These are phyloP conservation scores for Colletes gigas DNA, from an alignment of 1,140 invertebrate genomes.

Conservation along the genomic window DNA sequence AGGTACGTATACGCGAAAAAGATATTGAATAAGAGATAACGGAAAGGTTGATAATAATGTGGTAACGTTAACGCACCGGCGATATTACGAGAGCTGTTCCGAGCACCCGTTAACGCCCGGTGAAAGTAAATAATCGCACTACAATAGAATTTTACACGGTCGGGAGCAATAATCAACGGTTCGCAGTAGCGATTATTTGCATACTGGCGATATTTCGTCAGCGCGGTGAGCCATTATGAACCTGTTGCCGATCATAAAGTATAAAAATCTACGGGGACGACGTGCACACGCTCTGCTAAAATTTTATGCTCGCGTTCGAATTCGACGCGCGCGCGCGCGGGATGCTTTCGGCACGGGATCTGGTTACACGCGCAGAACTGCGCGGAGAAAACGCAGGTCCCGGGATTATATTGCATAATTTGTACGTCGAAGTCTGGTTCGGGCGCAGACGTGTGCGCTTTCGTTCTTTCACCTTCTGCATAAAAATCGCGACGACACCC, in stretches of 20 bases:
- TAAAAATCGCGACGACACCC: constrained; percentile 41
- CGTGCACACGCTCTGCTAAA: background rate
- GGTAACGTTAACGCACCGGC: constrained; percentile 28
- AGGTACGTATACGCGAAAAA: constrained; percentile 1
- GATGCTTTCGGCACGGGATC: background rate
- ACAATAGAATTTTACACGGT: background rate
- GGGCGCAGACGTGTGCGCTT: constrained; percentile 3
- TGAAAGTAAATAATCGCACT: constrained; percentile 33
- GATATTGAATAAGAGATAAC: constrained; percentile 57
- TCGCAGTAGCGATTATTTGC: background rate
- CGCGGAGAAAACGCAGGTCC: background rate
- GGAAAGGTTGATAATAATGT: constrained; percentile 48
- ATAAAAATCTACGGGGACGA: background rate
- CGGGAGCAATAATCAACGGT: background rate
- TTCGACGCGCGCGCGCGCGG: too few species aligned
- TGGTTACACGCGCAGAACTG: background rate
- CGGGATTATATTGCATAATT: constrained; percentile 32
- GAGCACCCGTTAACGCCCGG: background rate
- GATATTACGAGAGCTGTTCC: constrained; percentile 18
- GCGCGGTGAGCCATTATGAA: background rate
- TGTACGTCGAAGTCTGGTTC: constrained; percentile 14
- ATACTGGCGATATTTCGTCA: constrained; percentile 15
- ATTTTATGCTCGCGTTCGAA: too few species aligned
- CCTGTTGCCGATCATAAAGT: background rate
- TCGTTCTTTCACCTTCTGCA: constrained; percentile 35